phyloP scores from a whole-genome alignment of 1,140 invertebrate genomes.

The Bombus affinis region DNA sequence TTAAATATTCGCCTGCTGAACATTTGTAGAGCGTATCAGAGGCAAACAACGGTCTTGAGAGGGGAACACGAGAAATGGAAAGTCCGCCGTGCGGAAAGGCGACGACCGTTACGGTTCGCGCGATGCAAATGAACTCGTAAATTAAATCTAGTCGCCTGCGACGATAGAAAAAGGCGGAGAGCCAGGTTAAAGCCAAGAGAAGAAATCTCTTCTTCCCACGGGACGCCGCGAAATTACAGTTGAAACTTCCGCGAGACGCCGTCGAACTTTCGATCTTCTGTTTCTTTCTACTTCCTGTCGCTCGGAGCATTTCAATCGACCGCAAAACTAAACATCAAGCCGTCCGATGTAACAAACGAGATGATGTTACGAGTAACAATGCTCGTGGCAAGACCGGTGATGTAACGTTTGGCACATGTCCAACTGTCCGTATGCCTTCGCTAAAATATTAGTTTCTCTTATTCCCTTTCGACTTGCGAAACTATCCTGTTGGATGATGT shows the following conservation, averaged over 20 bases:
- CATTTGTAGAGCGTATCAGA: too few species aligned
- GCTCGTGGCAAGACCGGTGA: neutral
- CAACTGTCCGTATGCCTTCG: neutral
- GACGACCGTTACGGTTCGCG: slow-evolving; percentile 43
- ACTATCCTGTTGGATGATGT: neutral
- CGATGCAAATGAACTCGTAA: slow-evolving; percentile 67
- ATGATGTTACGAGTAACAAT: neutral
- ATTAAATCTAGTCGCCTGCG: slow-evolving; percentile 60
- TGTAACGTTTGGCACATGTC: neutral
- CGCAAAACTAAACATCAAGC: slow-evolving; percentile 2
- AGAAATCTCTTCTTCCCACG: neutral
- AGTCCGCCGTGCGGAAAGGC: neutral
- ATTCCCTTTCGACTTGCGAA: neutral
- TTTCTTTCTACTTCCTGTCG: neutral
- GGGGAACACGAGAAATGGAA: slow-evolving; percentile 6
- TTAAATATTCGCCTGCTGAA: neutral
- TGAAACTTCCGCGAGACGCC: slow-evolving; percentile 19
- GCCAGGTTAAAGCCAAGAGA: neutral
- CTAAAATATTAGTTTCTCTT: neutral
- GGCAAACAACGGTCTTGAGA: too few species aligned
- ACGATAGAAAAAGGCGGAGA: neutral
- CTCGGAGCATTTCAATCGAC: slow-evolving; percentile 2
- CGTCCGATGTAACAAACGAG: neutral
- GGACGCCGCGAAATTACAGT: slow-evolving; percentile 20
- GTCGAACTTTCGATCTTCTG: slow-evolving; percentile 17